Evolutionary conservation across 2,113 vertebrate species (phyloP), one percentile per base, ranked within the genome.

Genomic region (Arothron firmamentum): DNA sequence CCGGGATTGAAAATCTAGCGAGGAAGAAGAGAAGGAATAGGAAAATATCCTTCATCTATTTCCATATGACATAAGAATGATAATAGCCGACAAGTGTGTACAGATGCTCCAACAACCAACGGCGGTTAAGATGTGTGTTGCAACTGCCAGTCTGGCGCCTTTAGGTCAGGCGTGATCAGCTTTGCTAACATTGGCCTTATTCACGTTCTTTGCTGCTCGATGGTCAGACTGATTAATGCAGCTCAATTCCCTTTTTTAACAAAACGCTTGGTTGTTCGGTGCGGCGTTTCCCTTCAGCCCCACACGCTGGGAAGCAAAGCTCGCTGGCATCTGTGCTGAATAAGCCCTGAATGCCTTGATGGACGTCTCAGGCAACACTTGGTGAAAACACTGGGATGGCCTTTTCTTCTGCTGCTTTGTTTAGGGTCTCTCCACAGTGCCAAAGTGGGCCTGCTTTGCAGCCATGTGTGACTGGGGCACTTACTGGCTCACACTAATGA

Each of bases 11-110:
- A 64, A 91, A 81, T 84, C 69, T 62, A 65, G 81, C 85, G 79
- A 80, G 82, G 62, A 47, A 87, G 86, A 88, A 88, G 90, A 93
- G 90, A 90, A 85, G 83, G 80, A 88, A 86, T 92, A 93, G 92
- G 90, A 92, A 95, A 94, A 94, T 94, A 86, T 87, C 72, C 82
- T 82, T 83, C 84, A 87, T 90, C 62, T 83, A 92, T 92, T 91
- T 92, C 89, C 91, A 90, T 91, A 92, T 68, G 76, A 64, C 66
- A 78, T 80, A 58, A 81, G 75, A 77, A 79, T 79, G 17, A 87
- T 87, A 88, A 88, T 86, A 86, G 86, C 62, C 65, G 45, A 70
- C 67, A 80, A 75, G 73, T 82, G 80, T 59, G 72, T 81, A 49
- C 83, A 86, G 82, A 83, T 69, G 53, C 78, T 82, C 57, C 21